Evolutionary conservation across 2,888 invertebrate genomes (phyloP).

Genomic region (Cataglyphis rosenhaueri): DNA sequence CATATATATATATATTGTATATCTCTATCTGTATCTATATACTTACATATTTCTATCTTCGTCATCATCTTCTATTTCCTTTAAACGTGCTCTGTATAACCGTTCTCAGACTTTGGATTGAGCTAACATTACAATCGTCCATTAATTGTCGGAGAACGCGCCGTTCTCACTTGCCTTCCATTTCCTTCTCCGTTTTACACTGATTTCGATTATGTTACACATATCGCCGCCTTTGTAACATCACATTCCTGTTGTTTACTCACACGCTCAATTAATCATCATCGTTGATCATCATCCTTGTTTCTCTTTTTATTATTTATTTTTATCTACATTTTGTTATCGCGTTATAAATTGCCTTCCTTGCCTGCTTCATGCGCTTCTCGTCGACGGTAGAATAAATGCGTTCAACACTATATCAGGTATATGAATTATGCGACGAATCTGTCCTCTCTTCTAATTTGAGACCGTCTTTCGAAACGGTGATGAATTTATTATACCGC

Average conservation of each 20-base stretch:
- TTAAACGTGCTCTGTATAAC: slow-evolving; percentile 71
- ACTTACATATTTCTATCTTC: slow-evolving; percentile 50
- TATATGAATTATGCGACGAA: background rate
- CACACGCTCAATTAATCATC: slow-evolving; percentile 21
- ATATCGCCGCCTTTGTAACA: slow-evolving; percentile 11
- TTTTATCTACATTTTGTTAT: slow-evolving; percentile 23
- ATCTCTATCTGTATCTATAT: slow-evolving; percentile 52
- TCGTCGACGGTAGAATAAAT: slow-evolving; percentile 19
- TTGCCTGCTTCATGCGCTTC: slow-evolving; percentile 11
- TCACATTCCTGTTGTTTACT: background rate
- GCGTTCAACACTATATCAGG: background rate
- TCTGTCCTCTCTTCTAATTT: background rate
- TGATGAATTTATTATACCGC: background rate
- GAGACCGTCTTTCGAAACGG: background rate
- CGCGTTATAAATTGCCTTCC: background rate
- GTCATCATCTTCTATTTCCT: slow-evolving; percentile 59
- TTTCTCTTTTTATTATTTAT: slow-evolving; percentile 20
- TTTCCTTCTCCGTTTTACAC: slow-evolving; percentile 32
- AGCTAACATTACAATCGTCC: slow-evolving; percentile 74
- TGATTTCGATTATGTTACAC: slow-evolving; percentile 28
- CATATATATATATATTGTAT: slow-evolving; percentile 51
- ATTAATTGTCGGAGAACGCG: slow-evolving; percentile 51
- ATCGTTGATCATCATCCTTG: background rate
- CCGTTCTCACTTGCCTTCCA: slow-evolving; percentile 23
- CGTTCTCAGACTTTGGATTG: slow-evolving; percentile 61